phyloP scores from a whole-genome alignment of 2,888 invertebrate genomes.

The Pecten maximus region DNA sequence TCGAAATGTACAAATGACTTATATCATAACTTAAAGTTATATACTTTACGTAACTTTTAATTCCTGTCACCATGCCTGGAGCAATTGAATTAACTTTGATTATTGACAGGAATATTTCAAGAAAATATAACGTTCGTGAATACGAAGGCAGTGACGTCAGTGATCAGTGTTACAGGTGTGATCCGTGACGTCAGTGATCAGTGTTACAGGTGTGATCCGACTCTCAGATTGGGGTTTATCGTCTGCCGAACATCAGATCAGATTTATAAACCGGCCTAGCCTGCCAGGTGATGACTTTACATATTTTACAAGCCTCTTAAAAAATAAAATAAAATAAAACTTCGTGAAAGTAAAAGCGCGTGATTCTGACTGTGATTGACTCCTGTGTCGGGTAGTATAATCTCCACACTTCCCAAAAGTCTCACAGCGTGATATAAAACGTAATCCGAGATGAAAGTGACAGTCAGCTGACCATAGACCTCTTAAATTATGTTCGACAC shows the following conservation, averaged over 20 bases:
- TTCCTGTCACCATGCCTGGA: too few relatives aligned
- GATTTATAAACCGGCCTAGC: background rate
- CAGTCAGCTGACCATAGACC: background rate
- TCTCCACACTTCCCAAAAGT: background rate
- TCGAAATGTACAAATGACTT: too few relatives aligned
- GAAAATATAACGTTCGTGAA: too few relatives aligned
- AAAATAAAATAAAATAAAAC: background rate
- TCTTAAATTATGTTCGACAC: background rate
- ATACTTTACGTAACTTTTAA: too few relatives aligned
- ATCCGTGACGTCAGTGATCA: too few relatives aligned
- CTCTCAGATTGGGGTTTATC: too few relatives aligned
- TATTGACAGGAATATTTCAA: too few relatives aligned
- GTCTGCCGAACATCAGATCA: background rate
- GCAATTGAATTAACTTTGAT: too few relatives aligned
- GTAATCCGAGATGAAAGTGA: conserved; percentile 13
- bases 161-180: too few relatives aligned
- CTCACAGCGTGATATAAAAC: background rate
- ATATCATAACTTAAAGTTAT: too few relatives aligned
- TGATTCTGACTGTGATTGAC: background rate
- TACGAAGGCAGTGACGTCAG: too few relatives aligned
- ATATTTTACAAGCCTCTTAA: background rate
- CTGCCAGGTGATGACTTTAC: background rate
- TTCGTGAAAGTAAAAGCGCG: background rate
- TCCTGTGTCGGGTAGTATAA: background rate
- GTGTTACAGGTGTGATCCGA: too few relatives aligned